Evolutionary conservation across 2,888 invertebrate genomes (phyloP), one percentile per base, ranked within the genome.

Genomic region (Glyphotaelius pellucidus): DNA sequence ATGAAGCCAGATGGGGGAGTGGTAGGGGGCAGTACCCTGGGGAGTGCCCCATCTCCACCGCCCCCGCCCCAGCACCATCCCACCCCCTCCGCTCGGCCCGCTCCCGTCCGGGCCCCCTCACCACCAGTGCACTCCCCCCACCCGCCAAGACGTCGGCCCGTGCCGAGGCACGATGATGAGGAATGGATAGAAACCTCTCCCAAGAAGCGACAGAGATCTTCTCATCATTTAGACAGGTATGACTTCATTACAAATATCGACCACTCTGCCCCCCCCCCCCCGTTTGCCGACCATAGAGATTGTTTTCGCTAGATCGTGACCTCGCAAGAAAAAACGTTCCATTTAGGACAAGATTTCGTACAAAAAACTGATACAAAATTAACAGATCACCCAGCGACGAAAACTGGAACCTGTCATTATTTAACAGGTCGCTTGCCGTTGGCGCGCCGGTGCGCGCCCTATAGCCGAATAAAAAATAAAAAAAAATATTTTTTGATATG

Each of bases 1-100:
- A 97, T 97, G 97, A 97, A 97, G 94, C 96, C 96, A 15, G 96
- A 97, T n/a, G 94, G 94, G 67, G 94, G 93, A 31, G 94, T 95
- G 80, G 95, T 96, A 95, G 96, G 94, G 91, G 11, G 67, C 67
- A 67, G 9, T n/a, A n/a, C 25, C 67, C 67, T n/a, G 67, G 67
- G 67, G 25, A 89, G 94, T 94, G 32, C 38, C 84, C 38, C 84
- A 3, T 30, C 30, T 25, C 86, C 86, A n/a, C 47, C 94, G 95
- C 95, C 94, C 3, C 87, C 80, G 7, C 67, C 84, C 25, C 52
- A 47, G 31, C 94, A 86, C 94, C 95, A 52, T 15, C 83, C 67
- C 5, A 15, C 80, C 12, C 94, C 89, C 93, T 95, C 93, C 94
- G 94, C 94, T 94, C 95, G 93, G 94, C 94, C 93, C 94, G 94